These are phyloP conservation scores for Petrolisthes cinctipes DNA, from an alignment of 2,888 invertebrate genomes.

Conservation along the genomic window DNA sequence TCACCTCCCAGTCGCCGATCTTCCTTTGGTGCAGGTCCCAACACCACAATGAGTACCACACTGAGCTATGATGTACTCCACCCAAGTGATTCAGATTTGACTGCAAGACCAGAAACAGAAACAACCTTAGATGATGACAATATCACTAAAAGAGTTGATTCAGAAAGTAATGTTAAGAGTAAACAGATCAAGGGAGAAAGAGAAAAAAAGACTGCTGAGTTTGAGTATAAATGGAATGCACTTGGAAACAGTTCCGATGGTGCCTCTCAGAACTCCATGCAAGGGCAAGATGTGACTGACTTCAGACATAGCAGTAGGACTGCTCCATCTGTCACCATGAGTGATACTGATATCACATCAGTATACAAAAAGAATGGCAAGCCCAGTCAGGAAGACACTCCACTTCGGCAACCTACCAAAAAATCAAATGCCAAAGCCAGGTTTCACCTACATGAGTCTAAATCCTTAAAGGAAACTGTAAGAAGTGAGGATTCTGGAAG, in stretches of 20 bases:
- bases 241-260: too few species aligned
- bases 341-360: too few species aligned
- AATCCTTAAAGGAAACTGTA: not conserved
- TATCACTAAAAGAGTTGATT: not conserved
- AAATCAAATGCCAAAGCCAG: conserved; percentile 22
- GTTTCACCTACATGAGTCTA: conserved; percentile 7
- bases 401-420: not conserved
- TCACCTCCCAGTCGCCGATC: not conserved
- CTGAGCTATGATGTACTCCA: conserved; percentile 10
- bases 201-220: not conserved
- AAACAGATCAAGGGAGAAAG: not conserved
- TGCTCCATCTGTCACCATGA: too few species aligned
- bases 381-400: not conserved
- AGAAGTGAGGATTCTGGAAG: not conserved
- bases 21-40: not conserved
- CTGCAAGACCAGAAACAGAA: not conserved
- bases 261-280: not conserved
- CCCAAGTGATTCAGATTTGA: not conserved
- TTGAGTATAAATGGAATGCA: too few species aligned
- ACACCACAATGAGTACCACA: conserved; percentile 22
- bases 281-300: not conserved
- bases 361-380: not conserved
- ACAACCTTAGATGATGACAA: not conserved
- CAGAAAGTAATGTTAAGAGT: conserved; percentile 7
- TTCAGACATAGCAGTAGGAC: not conserved